A percentile compares a stretch with the other conserved stretches of the same genome.
phyloP scores from a whole-genome alignment of 2,797 vertebrate genomes.

The Apodemus agrarius region DNA sequence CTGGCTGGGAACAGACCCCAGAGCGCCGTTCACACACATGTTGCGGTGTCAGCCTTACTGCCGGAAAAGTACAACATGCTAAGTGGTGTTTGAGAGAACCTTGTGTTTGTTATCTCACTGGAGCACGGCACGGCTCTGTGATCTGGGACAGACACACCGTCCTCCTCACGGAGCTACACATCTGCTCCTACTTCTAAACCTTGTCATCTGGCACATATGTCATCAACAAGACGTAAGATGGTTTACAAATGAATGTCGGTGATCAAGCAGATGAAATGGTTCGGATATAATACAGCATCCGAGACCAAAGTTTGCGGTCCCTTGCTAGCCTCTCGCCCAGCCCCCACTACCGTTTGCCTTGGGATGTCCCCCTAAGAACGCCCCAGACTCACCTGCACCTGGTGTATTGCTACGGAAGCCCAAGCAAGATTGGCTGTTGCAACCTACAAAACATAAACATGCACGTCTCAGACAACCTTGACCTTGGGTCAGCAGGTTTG shows the following conservation, averaged over 20 bases:
- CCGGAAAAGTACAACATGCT: neutral
- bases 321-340: fast-evolving
- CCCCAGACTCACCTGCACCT: constrained; percentile 94
- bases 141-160: too few species aligned
- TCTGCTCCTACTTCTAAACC: too few species aligned
- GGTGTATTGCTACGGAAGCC: constrained; percentile 98
- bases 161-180: neutral
- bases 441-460: constrained; percentile 88
- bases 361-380: neutral
- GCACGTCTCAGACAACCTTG: neutral
- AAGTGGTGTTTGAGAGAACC: neutral
- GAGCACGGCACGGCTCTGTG: too few species aligned
- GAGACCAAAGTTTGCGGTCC: neutral
- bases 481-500: too few species aligned
- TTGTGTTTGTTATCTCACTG: neutral
- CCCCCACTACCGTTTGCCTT: neutral
- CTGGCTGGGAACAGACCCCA: neutral
- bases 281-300: neutral
- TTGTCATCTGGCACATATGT: too few species aligned
- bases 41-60: too few species aligned
- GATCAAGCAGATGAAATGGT: neutral
- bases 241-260: neutral
- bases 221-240: neutral
- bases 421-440: constrained; percentile 98
- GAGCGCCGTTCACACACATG: neutral